Percentiles rank a stretch among this genome's conserved stretches.
These are phyloP conservation scores for Vulpes lagopus DNA, from an alignment of 2,113 vertebrate species.

Conservation along the genomic window DNA sequence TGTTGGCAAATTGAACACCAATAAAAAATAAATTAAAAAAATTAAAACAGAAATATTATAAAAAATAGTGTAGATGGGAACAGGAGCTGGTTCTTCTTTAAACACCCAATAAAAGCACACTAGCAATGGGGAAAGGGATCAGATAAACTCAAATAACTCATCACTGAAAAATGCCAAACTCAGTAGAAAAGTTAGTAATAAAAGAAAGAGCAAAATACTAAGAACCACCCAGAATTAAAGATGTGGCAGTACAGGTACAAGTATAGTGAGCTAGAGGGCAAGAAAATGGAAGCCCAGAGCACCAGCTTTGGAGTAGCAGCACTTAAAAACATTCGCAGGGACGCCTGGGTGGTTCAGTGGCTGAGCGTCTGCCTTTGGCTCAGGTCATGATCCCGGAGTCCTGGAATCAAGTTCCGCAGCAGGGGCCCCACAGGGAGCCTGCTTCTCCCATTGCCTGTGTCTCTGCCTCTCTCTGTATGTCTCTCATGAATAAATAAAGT, in stretches of 20 bases:
- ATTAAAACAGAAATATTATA: not conserved
- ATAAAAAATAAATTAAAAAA: not conserved
- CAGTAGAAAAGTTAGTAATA: not conserved
- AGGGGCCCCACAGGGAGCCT: too few species aligned
- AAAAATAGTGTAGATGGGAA: not conserved
- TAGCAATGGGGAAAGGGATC: not conserved
- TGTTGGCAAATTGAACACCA: too few species aligned
- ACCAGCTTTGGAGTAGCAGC: fast-evolving
- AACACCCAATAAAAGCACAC: not conserved
- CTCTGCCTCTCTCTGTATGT: too few species aligned
- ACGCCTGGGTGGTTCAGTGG: too few species aligned
- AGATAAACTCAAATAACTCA: not conserved
- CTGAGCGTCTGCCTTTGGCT: too few species aligned
- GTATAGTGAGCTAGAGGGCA: not conserved
- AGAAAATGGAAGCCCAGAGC: not conserved
- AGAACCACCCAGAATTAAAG: not conserved
- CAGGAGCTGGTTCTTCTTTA: not conserved
- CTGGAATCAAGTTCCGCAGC: too few species aligned
- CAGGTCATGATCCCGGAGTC: too few species aligned
- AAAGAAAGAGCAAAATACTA: not conserved
- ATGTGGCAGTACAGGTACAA: not conserved
- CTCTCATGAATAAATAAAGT: too few species aligned
- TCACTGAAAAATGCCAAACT: not conserved
- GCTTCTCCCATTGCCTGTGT: too few species aligned
- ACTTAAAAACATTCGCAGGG: not conserved